Base-by-base conservation (phyloP, 2,797 vertebrate species). In the Spheniscus humboldti region DNA sequence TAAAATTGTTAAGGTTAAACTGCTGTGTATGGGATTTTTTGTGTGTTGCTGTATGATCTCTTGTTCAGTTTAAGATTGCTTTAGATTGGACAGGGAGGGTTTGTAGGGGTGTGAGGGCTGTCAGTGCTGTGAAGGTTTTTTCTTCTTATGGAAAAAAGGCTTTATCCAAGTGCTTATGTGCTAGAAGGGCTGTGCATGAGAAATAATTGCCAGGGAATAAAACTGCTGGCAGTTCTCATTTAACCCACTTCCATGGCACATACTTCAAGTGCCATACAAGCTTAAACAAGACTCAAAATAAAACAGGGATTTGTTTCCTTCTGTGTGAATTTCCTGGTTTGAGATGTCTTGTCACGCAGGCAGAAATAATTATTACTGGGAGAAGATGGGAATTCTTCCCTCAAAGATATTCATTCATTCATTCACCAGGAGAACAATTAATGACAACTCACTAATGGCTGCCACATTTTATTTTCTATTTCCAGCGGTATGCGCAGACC, bases 361-460 rank as follows among this genome's bases (percentile, higher is more conserved):
- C 79, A 94, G 94, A 95, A 96, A 96, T 89, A 81, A 95, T 92
- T 95, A 79, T 89, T 96, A 91, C 62, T 2, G 60, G 62, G 86
- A 94, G 86, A 89, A 96, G 93, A 24, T 92, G 89, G 90, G 88
- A 95, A 94, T 94, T 90, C 92, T 82, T 72, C 73, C 45, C 88
- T 97, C 68, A 52, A 86, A 83, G 80, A 91, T 76, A 77, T 57
- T 79, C 83, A 90, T 92, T 95, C 79, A 48, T 79, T 50, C 81
- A 18, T 96, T 96, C 37, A 24, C 84, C 94, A 90, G 86, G 92
- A 97, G 94, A 96, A 95, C 81, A 96, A 97, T 97, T 96, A 95
- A 95, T 82, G 87, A 86, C 91, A 96, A 71, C 69, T 90, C 76
- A 50, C 55, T 71, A 56, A 69, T 73, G 76, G 79, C 75, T 63